Evolutionary conservation across 2,113 vertebrate species (phyloP), one percentile per base, ranked within the genome.

Genomic region (Tautogolabrus adspersus): DNA sequence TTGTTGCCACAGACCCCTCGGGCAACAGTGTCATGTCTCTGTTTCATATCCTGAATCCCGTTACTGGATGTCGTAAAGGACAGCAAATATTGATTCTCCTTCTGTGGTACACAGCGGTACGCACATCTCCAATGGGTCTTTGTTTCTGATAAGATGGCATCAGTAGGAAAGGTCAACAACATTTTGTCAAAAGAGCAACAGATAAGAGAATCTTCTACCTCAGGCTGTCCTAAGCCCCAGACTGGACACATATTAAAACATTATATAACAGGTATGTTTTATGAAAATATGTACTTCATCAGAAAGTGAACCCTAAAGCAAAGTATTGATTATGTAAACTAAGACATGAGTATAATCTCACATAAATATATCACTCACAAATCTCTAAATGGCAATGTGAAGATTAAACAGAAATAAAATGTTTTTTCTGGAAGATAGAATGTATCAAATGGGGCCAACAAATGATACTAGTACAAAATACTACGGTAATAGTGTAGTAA

Each of bases 51-150:
- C 91, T 89, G 91, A 86, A 76, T 81, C 77, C 56, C 10, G 16
- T 42, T 46, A 40, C 69, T 52, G 75, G 77, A 52, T 42, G 63
- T 65, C 22, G 49, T 93, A 92, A 92, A 93, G 72, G 72, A 85
- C 79, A 84, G 81, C 89, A 89, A 93, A 93, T 93, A 91, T 90
- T 91, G 90, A 92, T 89, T 72, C 65, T 80, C 70, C 59, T 66
- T 38, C 52, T 11, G 34, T 61, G 57, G 42, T 52, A 75, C 49
- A 60, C 34, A 54, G 61, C 5, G 16, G 69, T 23, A 38, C 63
- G 59, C 42, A 19, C 61, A 9, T 82, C 77, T 82, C 57, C 62
- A 66, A 67, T 64, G 16, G 52, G 61, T 66, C 68, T 66, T 79
- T 82, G 72, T 61, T 69, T 80, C 51, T 52, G 54, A 84, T 89